Percentiles rank a stretch among this genome's conserved stretches.
phyloP scores from a whole-genome alignment of 2,113 vertebrate species.

The Setophaga coronata region DNA sequence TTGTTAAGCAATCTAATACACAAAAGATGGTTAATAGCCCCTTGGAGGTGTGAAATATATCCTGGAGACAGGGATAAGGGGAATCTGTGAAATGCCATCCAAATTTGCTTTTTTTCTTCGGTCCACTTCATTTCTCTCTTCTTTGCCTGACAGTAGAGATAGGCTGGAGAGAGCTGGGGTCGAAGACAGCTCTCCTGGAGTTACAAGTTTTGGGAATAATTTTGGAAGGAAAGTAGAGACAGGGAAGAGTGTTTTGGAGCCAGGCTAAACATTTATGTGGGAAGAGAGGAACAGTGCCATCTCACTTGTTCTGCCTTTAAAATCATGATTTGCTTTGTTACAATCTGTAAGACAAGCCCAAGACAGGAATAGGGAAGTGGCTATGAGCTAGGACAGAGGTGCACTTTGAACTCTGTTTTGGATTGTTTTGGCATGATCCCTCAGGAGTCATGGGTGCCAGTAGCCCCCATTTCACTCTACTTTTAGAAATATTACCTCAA shows the following conservation, averaged over 20 bases:
- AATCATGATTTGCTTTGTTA: not conserved
- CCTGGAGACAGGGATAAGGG: not conserved
- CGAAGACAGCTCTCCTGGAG: not conserved
- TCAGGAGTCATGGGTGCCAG: not conserved
- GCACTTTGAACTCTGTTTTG: not conserved
- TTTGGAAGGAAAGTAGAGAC: not conserved
- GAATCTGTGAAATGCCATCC: not conserved
- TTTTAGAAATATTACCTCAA: not conserved
- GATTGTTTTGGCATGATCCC: accelerated
- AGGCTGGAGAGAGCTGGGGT: not conserved
- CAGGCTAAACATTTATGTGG: not conserved
- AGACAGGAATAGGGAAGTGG: not conserved
- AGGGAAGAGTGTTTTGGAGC: not conserved
- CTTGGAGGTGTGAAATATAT: not conserved
- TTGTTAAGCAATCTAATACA: not conserved
- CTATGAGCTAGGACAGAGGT: not conserved
- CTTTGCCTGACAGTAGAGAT: not conserved
- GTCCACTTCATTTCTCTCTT: not conserved
- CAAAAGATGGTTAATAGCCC: not conserved
- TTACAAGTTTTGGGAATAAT: not conserved
- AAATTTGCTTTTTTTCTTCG: not conserved
- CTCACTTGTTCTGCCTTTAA: not conserved
- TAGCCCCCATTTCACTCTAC: not conserved
- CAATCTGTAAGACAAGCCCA: not conserved
- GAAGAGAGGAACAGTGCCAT: not conserved